Base-by-base conservation (phyloP, 2,888 invertebrate species). In the Aplocera efformata region DNA sequence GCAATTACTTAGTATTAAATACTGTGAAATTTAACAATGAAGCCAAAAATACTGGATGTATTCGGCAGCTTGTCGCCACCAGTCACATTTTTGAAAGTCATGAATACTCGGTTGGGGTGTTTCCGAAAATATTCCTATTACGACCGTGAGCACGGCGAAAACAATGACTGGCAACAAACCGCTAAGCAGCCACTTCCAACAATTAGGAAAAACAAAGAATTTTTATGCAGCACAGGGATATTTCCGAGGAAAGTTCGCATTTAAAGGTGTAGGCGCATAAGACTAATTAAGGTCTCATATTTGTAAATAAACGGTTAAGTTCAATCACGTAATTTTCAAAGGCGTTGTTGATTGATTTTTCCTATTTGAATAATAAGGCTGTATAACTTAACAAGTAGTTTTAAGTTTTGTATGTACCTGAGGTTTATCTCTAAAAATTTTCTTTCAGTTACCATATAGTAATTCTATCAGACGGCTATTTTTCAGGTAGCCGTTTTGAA, bases 161-260 rank as follows among this genome's bases (percentile, higher is more conserved):
- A 86, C 86, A 85, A 83, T 88, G 86, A 86, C 82, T 84, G 50
- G 79, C 66, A 70, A 67, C 61, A 83, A 82, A 73, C 64, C 58
- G 60, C 76, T 79, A 80, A 84, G 74, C 82, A 84, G 80, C 81
- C 82, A 86, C 85, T 88, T 79, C 66, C 60, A 78, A 76, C 86
- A 82, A 85, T 86, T 85, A 85, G 77, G 72, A 78, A 72, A 83
- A 86, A 86, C 86, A 84, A 86, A 85, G 82, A 83, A 84, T 80
- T 84, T 83, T 86, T 83, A 81, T 76, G 72, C 72, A 60, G 62
- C 64, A 69, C 60, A 47, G 46, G 45, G 35, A 39, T 32, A 50
- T 54, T 57, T 51, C 17, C 1, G 23, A 17, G 23, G 32, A 9
- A 36, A 27, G 23, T 24, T 27, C 3, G 13, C n/a, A n/a, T n/a